Evolutionary conservation across 2,113 vertebrate species (phyloP), one percentile per base, ranked within the genome.

Genomic region (Corythornis madagascariensis): DNA sequence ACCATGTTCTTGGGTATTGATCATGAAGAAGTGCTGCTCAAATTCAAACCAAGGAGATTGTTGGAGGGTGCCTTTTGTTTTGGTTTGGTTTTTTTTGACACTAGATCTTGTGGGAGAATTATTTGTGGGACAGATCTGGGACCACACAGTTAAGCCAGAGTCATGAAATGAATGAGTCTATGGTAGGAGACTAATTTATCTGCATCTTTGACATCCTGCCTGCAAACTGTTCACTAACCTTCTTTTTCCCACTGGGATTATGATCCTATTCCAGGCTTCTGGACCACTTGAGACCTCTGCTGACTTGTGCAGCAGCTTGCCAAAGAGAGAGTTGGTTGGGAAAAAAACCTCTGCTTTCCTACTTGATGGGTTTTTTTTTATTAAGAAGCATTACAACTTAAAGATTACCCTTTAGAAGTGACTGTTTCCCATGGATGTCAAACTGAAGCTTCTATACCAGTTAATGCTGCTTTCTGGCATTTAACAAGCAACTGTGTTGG

Each of bases 241-340:
- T 74, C 94, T 56, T 74, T 53, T 45, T 87, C 1, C 38, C 38
- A 38, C 40, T 72, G 90, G 73, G 48, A 64, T 71, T 76, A 50
- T 70, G 65, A 73, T 89, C 71, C 48, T 92, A 12, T 89, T 95
- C 76, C 75, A 88, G 75, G 69, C 52, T 89, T 93, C 65, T 96
- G 92, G 79, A 89, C 85, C 42, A 63, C 79, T 93, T 95, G 56
- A 93, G 77, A 88, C 76, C 61, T 83, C 92, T 93, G 72, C 76
- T 94, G 83, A 93, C 92, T 95, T 94, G 60, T 88, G 50, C 83
- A 90, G 50, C 73, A 90, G 57, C 81, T 96, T 96, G 53, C 70
- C 67, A 88, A 82, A 96, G 86, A 92, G 78, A 85, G 86, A 93
- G 85, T 94, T 93, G 71, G 59, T 80, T 88, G 88, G 64, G 86